Conservation (phyloP, 1,140 invertebrate species). For the Ganaspis sp. region DNA sequence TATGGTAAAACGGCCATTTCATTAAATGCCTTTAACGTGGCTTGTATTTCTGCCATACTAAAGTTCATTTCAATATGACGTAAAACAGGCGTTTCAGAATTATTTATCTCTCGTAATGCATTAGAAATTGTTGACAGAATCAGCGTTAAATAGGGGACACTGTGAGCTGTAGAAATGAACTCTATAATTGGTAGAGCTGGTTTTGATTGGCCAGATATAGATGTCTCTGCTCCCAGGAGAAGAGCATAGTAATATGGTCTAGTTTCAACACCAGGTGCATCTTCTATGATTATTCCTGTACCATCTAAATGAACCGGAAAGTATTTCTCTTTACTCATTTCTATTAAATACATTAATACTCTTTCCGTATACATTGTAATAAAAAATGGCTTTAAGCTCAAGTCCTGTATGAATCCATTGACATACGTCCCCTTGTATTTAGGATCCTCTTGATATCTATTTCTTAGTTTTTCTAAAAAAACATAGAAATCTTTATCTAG, state of each 20-base stretch:
- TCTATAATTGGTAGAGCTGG: not conserved
- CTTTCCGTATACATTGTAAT: not conserved
- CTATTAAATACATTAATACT: not conserved
- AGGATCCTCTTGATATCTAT: not conserved
- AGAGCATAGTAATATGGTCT: not conserved
- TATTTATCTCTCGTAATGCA: not conserved
- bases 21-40: not conserved
- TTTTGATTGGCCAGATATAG: not conserved
- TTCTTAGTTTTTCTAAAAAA: not conserved
- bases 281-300: not conserved
- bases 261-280: not conserved
- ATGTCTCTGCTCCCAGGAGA: not conserved
- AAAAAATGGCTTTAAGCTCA: not conserved
- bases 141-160: not conserved
- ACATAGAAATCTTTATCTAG: not conserved
- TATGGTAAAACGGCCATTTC: not conserved
- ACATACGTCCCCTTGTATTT: not conserved
- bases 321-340: not conserved
- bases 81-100: not conserved
- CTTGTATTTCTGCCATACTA: not conserved
- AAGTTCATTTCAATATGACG: not conserved
- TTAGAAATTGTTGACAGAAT: not conserved
- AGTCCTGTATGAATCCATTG: not conserved
- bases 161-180: not conserved
- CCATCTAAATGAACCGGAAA: not conserved